Conservation (phyloP, 2,888 invertebrate species). For the Pseudolycoriella hygida region DNA sequence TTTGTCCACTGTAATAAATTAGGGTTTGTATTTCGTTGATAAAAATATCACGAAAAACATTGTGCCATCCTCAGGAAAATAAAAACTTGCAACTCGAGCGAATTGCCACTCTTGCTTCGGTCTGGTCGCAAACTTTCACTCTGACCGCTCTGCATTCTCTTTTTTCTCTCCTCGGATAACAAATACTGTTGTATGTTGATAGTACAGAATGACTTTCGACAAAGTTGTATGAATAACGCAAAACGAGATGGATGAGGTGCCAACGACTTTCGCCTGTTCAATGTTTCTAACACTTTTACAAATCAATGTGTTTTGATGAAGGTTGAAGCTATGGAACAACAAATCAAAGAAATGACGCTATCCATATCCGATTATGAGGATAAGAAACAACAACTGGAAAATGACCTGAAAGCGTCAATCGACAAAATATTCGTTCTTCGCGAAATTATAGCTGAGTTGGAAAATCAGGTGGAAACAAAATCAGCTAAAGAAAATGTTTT, state of each 20-base stretch:
- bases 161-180: too few relatives aligned
- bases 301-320: conserved; percentile 19
- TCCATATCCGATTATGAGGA: conserved; percentile 40
- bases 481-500: conserved; percentile 42
- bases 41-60: too few relatives aligned
- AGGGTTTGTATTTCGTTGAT: too few relatives aligned
- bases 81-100: too few relatives aligned
- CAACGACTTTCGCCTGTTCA: background rate
- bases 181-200: too few relatives aligned
- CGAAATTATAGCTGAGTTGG: conserved; percentile 61
- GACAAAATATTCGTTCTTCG: conserved; percentile 56
- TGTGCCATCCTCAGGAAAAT: too few relatives aligned
- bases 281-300: background rate
- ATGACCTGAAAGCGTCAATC: conserved; percentile 53
- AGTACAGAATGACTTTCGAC: too few relatives aligned
- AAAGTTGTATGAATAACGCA: too few relatives aligned
- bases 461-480: conserved; percentile 54
- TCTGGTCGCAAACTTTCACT: too few relatives aligned
- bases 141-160: too few relatives aligned
- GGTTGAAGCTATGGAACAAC: conserved; percentile 64
- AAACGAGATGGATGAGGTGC: background rate
- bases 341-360: conserved; percentile 50
- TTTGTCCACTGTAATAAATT: too few relatives aligned
- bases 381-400: conserved; percentile 45
- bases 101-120: too few relatives aligned